A percentile compares a stretch with the other conserved stretches of the same genome.
phyloP scores from a whole-genome alignment of 2,797 vertebrate genomes.

The Poecilia gillii region DNA sequence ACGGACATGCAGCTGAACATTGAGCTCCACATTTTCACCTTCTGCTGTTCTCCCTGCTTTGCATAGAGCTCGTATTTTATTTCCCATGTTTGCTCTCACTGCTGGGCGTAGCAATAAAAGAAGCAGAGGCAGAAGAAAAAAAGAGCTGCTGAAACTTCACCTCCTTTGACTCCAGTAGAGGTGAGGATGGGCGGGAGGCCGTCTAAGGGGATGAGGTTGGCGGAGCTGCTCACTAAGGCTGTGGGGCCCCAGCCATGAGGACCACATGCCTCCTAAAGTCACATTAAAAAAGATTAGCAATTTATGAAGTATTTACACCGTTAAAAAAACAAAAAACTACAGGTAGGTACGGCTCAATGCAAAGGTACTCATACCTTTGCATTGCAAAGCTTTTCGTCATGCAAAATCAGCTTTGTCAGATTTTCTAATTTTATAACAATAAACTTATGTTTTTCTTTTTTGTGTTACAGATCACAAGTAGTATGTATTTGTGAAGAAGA shows the following conservation, averaged over 20 bases:
- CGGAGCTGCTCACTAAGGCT: constrained; percentile 90
- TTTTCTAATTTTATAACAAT: background rate
- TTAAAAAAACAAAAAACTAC: background rate
- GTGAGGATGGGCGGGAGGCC: constrained; percentile 98
- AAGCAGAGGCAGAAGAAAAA: background rate
- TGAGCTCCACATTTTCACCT: background rate
- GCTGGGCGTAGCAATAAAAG: background rate
- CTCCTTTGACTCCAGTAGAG: constrained; percentile 99
- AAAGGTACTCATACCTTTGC: background rate
- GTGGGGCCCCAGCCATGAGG: constrained; percentile 78
- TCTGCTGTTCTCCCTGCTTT: background rate
- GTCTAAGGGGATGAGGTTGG: constrained; percentile 94
- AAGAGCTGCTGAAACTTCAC: constrained; percentile 66
- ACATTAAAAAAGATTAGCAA: constrained; percentile 1
- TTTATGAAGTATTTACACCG: background rate
- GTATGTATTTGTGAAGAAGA: background rate
- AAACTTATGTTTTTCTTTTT: background rate
- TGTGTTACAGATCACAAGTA: background rate
- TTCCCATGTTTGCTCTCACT: background rate
- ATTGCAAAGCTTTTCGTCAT: too few species aligned
- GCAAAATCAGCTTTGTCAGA: background rate
- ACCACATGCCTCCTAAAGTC: constrained; percentile 79
- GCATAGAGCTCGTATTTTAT: background rate
- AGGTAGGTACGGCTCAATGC: background rate
- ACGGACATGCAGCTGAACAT: background rate